phyloP scores from a whole-genome alignment of 2,888 invertebrate genomes.

The Smittia sp. region DNA sequence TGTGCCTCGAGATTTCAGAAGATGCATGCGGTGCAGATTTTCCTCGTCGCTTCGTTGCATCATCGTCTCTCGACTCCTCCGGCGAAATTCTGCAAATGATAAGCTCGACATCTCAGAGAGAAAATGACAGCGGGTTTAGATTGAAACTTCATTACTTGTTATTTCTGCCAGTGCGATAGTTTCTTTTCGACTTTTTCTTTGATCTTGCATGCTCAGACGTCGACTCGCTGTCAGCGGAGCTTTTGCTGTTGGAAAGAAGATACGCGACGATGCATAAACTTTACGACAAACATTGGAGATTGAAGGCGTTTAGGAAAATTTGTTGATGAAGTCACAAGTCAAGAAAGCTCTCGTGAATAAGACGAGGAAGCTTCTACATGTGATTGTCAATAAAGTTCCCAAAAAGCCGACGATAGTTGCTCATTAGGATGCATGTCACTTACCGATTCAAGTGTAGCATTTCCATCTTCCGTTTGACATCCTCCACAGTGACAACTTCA shows the following conservation, averaged over 20 bases:
- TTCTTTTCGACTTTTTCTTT: constrained; percentile 36
- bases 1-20: constrained; percentile 29
- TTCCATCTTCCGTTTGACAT: constrained; percentile 53
- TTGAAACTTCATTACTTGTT: constrained; percentile 32
- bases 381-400: not conserved
- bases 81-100: constrained; percentile 42
- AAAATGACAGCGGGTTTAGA: not conserved
- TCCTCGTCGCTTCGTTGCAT: constrained; percentile 49
- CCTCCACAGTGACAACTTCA: constrained; percentile 50
- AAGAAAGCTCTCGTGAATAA: too few relatives aligned
- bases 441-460: constrained; percentile 51
- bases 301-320: too few relatives aligned
- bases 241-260: constrained; percentile 26
- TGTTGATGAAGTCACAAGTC: too few relatives aligned
- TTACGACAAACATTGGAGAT: not conserved
- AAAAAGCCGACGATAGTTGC: not conserved
- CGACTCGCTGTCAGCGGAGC: constrained; percentile 40
- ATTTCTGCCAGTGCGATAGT: constrained; percentile 33
- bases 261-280: not conserved
- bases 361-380: too few relatives aligned
- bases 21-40: constrained; percentile 49
- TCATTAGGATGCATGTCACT: constrained; percentile 30
- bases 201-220: constrained; percentile 35
- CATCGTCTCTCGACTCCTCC: constrained; percentile 42
- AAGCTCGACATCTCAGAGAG: not conserved